Evolutionary conservation across 2,797 vertebrate species (phyloP), one percentile per base, ranked within the genome.

Genomic region (Characodon lateralis): DNA sequence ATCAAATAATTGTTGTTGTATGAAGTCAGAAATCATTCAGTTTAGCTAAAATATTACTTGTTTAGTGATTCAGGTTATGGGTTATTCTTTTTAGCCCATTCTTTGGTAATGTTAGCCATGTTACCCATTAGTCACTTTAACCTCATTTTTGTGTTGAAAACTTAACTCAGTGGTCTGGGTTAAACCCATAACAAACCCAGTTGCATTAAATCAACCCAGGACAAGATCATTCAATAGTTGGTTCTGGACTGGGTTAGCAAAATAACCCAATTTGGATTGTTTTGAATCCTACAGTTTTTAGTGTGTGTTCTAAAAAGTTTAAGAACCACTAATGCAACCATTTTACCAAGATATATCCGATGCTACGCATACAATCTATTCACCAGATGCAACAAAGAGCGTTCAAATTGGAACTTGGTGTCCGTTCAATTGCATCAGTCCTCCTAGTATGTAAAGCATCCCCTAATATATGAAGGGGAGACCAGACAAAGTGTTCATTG

Each of bases 361-460:
- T 58, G 85, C 84, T 78, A 83, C 90, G 74, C 82, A 86, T 78
- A 72, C 89, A 88, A 90, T 85, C 91, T 90, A 89, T 92, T 92
- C 89, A 79, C 35, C 77, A 77, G 79, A 72, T 78, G 84, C 74
- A 73, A 82, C 74, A 83, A 85, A 83, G 28, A 79, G 81, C 86
- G 88, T 91, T 91, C 79, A 91, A 87, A 91, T 80, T 2, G 71
- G 35, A 28, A 18, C 5, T 77, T 66, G 46, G 24, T 83, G 13
- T 77, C 50, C 73, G 69, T 78, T 50, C 48, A 43, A 91, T 88
- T 85, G 79, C 74, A 87, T 88, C 63, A 79, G 51, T 79, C 59
- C 59, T 81, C n/a, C 35, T 46, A 39, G 63, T 75, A 75, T 82
- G 78, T 74, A 79, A 88, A 91, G 83, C 13, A 55, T 81, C 74